Evolutionary conservation across 2,113 vertebrate genomes (phyloP).

Genomic region (Tragelaphus buxtoni): DNA sequence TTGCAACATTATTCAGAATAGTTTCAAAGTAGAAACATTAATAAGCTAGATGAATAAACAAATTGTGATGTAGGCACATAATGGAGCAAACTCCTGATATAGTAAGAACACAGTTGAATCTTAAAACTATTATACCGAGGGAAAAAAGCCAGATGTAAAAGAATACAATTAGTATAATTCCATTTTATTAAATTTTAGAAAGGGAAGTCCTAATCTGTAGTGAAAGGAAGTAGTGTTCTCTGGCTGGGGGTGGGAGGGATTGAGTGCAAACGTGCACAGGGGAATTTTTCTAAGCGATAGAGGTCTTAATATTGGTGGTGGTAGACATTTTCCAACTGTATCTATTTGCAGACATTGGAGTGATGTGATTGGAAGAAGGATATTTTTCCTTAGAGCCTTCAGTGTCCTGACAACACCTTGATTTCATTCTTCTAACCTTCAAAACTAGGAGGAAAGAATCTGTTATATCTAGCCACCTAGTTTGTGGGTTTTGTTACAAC

Average conservation of each 20-base stretch:
- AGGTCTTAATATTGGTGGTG: not conserved
- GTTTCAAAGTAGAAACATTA: not conserved
- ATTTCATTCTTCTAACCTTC: not conserved
- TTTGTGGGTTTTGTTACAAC: not conserved
- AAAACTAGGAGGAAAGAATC: not conserved
- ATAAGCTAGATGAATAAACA: not conserved
- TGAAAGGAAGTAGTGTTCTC: not conserved
- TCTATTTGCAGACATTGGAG: not conserved
- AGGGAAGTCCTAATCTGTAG: not conserved
- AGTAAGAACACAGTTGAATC: not conserved
- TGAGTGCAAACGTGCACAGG: not conserved
- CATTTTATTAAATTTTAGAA: not conserved
- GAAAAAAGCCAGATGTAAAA: not conserved
- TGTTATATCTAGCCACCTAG: not conserved
- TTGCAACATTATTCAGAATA: not conserved
- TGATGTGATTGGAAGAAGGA: not conserved
- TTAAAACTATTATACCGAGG: not conserved
- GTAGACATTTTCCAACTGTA: not conserved
- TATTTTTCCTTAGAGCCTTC: not conserved
- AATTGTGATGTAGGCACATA: not conserved
- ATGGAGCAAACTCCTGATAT: not conserved
- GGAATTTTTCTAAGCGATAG: not conserved
- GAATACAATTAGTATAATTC: not conserved
- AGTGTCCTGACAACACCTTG: not conserved
- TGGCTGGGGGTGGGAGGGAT: not conserved